A percentile compares a stretch with the other conserved stretches of the same genome.
Evolutionary conservation across 2,888 invertebrate genomes (phyloP).

Genomic region (Herminia tarsipennalis): DNA sequence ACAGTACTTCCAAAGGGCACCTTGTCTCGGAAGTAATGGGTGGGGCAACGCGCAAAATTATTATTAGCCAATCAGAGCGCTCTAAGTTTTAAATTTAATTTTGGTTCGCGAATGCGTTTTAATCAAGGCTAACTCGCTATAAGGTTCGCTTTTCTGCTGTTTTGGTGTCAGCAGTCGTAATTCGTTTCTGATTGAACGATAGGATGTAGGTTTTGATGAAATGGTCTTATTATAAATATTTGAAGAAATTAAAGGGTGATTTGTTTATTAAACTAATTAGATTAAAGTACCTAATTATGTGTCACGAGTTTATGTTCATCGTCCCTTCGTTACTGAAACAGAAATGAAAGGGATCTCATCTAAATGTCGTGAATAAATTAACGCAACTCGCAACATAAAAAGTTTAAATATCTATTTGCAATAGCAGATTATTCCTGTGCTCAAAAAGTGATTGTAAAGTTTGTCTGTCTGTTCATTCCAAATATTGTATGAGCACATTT

Average conservation of each 20-base stretch:
- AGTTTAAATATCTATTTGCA: too few species aligned
- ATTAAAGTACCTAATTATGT: too few species aligned
- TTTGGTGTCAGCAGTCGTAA: slow-evolving; percentile 1
- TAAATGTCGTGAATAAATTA: too few species aligned
- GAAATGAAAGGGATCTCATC: too few species aligned
- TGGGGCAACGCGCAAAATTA: slow-evolving; percentile 23
- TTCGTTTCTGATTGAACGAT: slow-evolving; percentile 11
- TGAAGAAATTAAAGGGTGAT: not conserved
- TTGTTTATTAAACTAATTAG: too few species aligned
- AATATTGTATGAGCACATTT: too few species aligned
- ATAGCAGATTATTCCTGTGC: too few species aligned
- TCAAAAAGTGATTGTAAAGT: too few species aligned
- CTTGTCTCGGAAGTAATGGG: slow-evolving; percentile 15
- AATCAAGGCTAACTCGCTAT: slow-evolving; percentile 32
- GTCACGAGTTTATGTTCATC: too few species aligned
- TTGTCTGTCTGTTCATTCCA: too few species aligned
- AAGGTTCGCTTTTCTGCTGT: slow-evolving; percentile 4
- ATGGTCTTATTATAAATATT: not conserved
- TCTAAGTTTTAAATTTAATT: slow-evolving; percentile 37
- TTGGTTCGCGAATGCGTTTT: slow-evolving; percentile 36
- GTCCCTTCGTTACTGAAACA: too few species aligned
- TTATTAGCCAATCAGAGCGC: slow-evolving; percentile 36
- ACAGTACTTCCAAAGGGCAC: slow-evolving; percentile 35
- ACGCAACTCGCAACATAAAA: too few species aligned
- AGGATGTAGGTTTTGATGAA: not conserved